These are phyloP conservation scores for Formica selysi DNA, from an alignment of 1,140 invertebrate genomes.

Conservation along the genomic window DNA sequence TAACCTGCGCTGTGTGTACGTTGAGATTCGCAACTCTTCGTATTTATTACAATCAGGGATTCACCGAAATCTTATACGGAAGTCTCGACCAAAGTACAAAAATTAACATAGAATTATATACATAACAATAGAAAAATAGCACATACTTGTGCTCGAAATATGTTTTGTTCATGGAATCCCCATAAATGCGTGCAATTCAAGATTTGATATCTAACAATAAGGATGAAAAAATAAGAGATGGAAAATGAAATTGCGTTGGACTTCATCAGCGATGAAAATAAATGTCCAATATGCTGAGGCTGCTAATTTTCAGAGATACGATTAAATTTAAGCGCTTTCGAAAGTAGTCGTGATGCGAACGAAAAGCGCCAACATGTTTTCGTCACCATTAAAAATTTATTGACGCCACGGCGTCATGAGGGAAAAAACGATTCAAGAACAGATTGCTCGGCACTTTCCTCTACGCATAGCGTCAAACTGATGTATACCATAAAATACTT, in stretches of 20 bases:
- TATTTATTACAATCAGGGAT: conserved; percentile 38
- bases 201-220: conserved; percentile 36
- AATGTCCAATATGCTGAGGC: neutral
- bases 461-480: conserved; percentile 52
- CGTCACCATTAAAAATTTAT: conserved; percentile 65
- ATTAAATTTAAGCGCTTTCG: conserved; percentile 48
- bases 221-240: neutral
- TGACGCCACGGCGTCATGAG: conserved; percentile 21
- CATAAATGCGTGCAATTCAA: conserved; percentile 10
- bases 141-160: conserved; percentile 2
- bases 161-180: neutral
- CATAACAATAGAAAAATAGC: neutral
- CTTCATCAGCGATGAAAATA: conserved; percentile 21
- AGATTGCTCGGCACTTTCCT: conserved; percentile 59
- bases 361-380: conserved; percentile 21
- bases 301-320: conserved; percentile 50
- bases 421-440: conserved; percentile 31
- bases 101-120: conserved; percentile 55
- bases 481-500: conserved; percentile 39
- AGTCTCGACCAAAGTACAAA: conserved; percentile 71
- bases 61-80: conserved; percentile 24
- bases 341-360: conserved; percentile 24
- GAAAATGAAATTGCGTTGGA: neutral
- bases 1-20: conserved; percentile 35
- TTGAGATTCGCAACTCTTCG: conserved; percentile 35